These are phyloP conservation scores for Nesogale talazaci DNA, from an alignment of 2,113 vertebrate species.

Conservation along the genomic window DNA sequence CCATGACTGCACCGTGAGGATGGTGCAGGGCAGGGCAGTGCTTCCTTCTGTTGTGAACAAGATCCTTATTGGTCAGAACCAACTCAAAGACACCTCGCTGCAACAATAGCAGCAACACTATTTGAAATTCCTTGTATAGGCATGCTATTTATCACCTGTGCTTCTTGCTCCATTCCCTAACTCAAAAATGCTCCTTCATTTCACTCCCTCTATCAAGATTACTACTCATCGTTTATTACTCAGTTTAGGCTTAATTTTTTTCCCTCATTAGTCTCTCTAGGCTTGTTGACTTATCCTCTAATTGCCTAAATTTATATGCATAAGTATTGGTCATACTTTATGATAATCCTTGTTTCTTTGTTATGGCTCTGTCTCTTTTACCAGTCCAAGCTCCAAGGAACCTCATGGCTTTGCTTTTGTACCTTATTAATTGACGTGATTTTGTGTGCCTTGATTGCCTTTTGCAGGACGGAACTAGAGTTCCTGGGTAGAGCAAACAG, in stretches of 20 bases:
- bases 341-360: background rate
- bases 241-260: background rate
- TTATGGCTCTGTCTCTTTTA: background rate
- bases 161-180: too few species aligned
- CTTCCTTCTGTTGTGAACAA: too few species aligned
- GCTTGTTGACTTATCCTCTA: slow-evolving; percentile 3
- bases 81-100: too few species aligned
- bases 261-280: background rate
- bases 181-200: background rate
- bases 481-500: background rate
- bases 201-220: background rate
- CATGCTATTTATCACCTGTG: too few species aligned
- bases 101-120: too few species aligned
- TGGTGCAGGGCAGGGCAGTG: too few species aligned
- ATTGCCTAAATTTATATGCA: background rate
- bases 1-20: too few species aligned
- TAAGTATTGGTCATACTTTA: background rate
- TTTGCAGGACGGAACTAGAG: background rate
- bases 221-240: background rate
- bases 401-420: too few species aligned
- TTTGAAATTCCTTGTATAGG: too few species aligned
- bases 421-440: too few species aligned
- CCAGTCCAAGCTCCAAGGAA: background rate
- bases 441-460: background rate
- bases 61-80: too few species aligned